Evolutionary conservation across 1,140 invertebrate genomes (phyloP).

Genomic region (Zaprionus inermis): DNA sequence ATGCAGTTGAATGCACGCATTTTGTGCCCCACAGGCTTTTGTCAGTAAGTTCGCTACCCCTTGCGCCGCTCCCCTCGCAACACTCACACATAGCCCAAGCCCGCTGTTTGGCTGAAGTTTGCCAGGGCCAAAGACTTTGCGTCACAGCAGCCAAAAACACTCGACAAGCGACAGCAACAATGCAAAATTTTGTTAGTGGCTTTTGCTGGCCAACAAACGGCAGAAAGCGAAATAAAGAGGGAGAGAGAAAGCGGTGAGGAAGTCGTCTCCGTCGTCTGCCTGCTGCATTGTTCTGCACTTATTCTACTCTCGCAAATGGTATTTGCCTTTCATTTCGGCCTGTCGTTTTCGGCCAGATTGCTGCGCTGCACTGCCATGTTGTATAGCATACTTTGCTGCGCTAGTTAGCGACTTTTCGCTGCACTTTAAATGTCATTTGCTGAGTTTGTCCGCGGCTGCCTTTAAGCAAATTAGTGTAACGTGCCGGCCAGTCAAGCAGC

Average conservation of each 20-base stretch:
- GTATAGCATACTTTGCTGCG: slow-evolving; percentile 24
- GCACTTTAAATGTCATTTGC: slow-evolving; percentile 81
- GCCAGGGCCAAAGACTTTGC: slow-evolving; percentile 63
- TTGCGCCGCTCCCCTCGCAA: not conserved
- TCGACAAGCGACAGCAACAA: slow-evolving; percentile 68
- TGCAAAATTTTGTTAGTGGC: slow-evolving; percentile 75
- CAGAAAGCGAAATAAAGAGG: not conserved
- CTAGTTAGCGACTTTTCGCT: slow-evolving; percentile 81
- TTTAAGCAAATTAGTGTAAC: slow-evolving; percentile 78
- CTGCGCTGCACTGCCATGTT: not conserved
- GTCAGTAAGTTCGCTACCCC: slow-evolving; percentile 40
- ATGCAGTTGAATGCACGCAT: slow-evolving; percentile 78
- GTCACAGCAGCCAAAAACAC: slow-evolving; percentile 67
- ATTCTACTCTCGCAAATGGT: slow-evolving; percentile 75
- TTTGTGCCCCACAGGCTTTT: slow-evolving; percentile 61
- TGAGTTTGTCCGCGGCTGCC: slow-evolving; percentile 67
- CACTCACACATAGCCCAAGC: not conserved
- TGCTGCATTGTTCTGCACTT: slow-evolving; percentile 67
- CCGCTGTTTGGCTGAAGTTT: slow-evolving; percentile 18
- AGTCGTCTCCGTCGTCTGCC: slow-evolving; percentile 22
- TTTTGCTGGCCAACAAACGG: slow-evolving; percentile 53
- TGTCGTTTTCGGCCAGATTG: slow-evolving; percentile 12
- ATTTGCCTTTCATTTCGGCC: slow-evolving; percentile 76
- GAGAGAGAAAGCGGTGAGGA: not conserved
- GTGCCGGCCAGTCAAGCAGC: slow-evolving; percentile 18